Percentiles rank a stretch among this genome's conserved stretches.
Evolutionary conservation across 2,113 vertebrate genomes (phyloP).

Genomic region (Antigone vipio): DNA sequence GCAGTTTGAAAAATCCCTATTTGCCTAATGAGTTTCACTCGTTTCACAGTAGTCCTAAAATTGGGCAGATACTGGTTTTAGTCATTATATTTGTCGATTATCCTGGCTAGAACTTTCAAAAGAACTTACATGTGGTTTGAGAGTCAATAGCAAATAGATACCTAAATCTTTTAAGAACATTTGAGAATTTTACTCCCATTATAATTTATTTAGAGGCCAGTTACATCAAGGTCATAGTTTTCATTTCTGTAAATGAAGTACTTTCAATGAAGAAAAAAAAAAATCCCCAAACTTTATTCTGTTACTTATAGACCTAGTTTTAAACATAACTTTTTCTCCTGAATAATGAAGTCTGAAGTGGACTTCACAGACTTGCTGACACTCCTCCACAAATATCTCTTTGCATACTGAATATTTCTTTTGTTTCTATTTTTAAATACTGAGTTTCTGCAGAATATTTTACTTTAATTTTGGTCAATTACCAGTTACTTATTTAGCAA

Average conservation of each 20-base stretch:
- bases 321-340: not conserved
- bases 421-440: constrained; percentile 12
- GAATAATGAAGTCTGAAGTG: not conserved
- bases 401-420: not conserved
- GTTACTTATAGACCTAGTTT: not conserved
- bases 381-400: not conserved
- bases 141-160: not conserved
- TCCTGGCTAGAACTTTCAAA: not conserved
- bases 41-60: not conserved
- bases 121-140: not conserved
- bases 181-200: not conserved
- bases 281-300: not conserved
- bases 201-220: not conserved
- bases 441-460: not conserved
- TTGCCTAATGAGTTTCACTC: constrained; percentile 20
- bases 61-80: not conserved
- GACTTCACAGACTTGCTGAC: not conserved
- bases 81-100: not conserved
- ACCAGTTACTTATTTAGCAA: not conserved
- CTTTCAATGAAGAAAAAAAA: not conserved
- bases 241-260: not conserved
- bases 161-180: not conserved
- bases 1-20: constrained; percentile 1
- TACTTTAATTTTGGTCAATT: not conserved
- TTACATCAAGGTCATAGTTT: not conserved